These are phyloP conservation scores for Ernsta delagoae DNA, from an alignment of 2,888 invertebrate genomes.

Conservation along the genomic window DNA sequence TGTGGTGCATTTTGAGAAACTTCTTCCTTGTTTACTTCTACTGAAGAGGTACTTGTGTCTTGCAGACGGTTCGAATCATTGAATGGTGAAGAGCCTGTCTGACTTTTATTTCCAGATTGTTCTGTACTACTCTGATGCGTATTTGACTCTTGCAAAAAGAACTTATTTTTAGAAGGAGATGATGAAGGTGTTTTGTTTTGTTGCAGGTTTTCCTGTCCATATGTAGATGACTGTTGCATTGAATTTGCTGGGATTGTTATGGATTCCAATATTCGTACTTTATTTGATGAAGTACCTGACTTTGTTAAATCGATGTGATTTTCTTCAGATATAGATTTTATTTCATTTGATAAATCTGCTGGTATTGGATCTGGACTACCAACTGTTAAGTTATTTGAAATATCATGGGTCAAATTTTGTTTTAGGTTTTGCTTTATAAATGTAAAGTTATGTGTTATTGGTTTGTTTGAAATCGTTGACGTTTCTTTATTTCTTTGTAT, in stretches of 20 bases:
- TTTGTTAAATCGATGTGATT: slow-evolving; percentile 42
- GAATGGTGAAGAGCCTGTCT: slow-evolving; percentile 10
- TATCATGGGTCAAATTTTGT: slow-evolving; percentile 6
- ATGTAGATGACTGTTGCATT: slow-evolving; percentile 7
- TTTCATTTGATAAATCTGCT: slow-evolving; percentile 56
- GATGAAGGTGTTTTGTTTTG: slow-evolving; percentile 9
- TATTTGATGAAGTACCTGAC: slow-evolving; percentile 60
- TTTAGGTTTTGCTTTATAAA: slow-evolving; percentile 21
- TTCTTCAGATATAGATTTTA: slow-evolving; percentile 49
- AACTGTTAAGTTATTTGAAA: not conserved
- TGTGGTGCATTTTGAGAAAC: slow-evolving; percentile 43
- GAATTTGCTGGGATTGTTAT: slow-evolving; percentile 57
- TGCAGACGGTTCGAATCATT: not conserved
- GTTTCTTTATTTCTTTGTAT: slow-evolving; percentile 31
- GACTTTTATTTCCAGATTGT: slow-evolving; percentile 8
- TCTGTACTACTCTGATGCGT: slow-evolving; percentile 7
- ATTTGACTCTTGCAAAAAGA: slow-evolving; percentile 17
- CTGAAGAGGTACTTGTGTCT: slow-evolving; percentile 12
- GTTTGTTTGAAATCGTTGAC: slow-evolving; percentile 25
- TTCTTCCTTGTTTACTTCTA: slow-evolving; percentile 7
- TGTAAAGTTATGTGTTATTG: slow-evolving; percentile 24
- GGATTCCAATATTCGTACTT: slow-evolving; percentile 68
- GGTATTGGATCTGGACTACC: slow-evolving; percentile 50
- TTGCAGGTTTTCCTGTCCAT: slow-evolving; percentile 23
- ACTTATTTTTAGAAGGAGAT: slow-evolving; percentile 14